A percentile compares a stretch with the other conserved stretches of the same genome.
Conservation (phyloP, 2,797 vertebrate species). For the Amblyraja radiata region DNA sequence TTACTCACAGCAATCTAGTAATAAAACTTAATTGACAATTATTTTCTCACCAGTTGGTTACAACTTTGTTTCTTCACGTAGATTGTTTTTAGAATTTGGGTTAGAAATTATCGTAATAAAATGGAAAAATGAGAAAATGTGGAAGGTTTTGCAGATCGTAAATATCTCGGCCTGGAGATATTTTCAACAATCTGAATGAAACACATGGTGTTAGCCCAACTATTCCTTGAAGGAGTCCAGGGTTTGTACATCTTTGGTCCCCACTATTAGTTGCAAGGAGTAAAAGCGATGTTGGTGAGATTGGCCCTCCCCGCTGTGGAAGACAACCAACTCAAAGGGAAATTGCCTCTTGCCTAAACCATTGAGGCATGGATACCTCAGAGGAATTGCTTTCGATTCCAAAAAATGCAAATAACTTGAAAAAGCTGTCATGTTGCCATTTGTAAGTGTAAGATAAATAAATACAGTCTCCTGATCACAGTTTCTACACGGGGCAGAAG, state of each 20-base stretch:
- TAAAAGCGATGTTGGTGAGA: background rate
- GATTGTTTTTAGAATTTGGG: background rate
- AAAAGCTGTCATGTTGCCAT: background rate
- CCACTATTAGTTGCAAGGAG: background rate
- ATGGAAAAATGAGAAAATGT: background rate
- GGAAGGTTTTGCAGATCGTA: background rate
- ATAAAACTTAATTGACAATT: no score
- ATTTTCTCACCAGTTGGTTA: no score
- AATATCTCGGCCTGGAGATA: no score
- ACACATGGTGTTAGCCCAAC: background rate
- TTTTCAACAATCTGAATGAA: background rate
- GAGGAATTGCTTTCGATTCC: background rate
- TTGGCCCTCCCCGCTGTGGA: background rate
- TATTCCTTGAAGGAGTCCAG: background rate
- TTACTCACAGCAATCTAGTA: no score
- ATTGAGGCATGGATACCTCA: background rate
- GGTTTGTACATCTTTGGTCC: background rate
- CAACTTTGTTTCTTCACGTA: no score
- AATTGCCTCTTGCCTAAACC: background rate
- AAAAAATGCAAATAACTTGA: background rate
- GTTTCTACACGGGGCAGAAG: no score
- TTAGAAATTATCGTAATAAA: background rate
- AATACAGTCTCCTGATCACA: background rate
- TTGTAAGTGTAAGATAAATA: background rate
- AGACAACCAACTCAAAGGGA: background rate